A percentile compares a stretch with the other conserved stretches of the same genome.
Conservation (phyloP, 2,888 invertebrate species). For the Lottia scabra region DNA sequence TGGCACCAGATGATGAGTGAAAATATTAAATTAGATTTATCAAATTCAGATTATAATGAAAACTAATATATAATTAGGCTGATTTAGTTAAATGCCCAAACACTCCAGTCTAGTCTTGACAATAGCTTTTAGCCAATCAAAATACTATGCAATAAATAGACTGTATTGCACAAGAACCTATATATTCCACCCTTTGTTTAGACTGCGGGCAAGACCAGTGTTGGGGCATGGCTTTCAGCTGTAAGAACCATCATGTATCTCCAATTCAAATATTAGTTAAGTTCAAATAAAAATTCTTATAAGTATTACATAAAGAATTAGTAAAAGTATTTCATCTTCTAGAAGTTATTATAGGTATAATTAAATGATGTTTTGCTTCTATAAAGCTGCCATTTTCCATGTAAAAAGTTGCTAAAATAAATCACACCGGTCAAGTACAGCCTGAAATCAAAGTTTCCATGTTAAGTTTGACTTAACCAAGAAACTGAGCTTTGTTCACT, state of each 20-base stretch:
- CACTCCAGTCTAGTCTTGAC: constrained; percentile 7
- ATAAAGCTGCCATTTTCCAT: background rate
- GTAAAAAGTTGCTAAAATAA: background rate
- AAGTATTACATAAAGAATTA: too few relatives aligned
- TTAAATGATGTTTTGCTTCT: too few relatives aligned
- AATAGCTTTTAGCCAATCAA: constrained; percentile 18
- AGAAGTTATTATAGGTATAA: too few relatives aligned
- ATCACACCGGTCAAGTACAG: constrained; percentile 4
- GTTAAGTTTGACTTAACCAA: background rate
- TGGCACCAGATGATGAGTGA: background rate
- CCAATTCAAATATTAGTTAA: too few relatives aligned
- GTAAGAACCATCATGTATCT: background rate
- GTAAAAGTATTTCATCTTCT: too few relatives aligned
- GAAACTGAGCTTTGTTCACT: background rate
- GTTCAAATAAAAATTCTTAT: too few relatives aligned
- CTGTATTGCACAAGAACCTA: background rate
- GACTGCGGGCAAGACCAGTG: background rate
- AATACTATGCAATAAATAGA: constrained; percentile 20
- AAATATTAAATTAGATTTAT: too few relatives aligned
- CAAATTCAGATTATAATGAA: background rate
- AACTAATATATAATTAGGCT: background rate
- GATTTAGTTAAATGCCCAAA: background rate
- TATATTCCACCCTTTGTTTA: background rate
- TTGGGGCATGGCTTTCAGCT: background rate
- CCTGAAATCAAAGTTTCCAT: background rate